A percentile compares a stretch with the other conserved stretches of the same genome.
phyloP scores from a whole-genome alignment of 2,888 invertebrate species.

The Netelia melanura region DNA sequence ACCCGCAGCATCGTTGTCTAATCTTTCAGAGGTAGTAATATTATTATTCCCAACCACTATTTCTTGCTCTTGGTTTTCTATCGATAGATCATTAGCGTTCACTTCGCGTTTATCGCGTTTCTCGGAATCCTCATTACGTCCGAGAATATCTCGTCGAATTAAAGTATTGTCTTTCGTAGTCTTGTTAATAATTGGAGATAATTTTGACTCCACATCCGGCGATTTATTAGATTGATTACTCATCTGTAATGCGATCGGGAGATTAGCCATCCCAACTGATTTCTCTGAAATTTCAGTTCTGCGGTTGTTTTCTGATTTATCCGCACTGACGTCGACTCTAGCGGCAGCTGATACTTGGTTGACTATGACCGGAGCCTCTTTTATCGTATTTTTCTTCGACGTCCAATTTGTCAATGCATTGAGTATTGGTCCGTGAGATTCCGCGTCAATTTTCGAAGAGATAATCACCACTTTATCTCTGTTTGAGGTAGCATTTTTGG shows the following conservation, averaged over 20 bases:
- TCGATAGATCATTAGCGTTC: constrained; percentile 29
- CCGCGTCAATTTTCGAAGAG: constrained; percentile 9
- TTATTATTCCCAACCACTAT: constrained; percentile 38
- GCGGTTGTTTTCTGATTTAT: constrained; percentile 76
- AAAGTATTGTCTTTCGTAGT: constrained; percentile 65
- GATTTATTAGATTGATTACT: constrained; percentile 75
- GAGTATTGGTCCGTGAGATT: constrained; percentile 76
- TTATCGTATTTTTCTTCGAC: constrained; percentile 8
- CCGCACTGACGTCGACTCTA: constrained; percentile 78
- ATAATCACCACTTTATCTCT: neutral
- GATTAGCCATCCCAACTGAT: neutral
- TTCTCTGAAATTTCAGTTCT: constrained; percentile 54
- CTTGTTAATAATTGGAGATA: constrained; percentile 44
- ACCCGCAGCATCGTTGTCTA: neutral
- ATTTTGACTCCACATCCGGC: constrained; percentile 35
- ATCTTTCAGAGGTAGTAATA: neutral
- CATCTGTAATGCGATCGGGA: constrained; percentile 80
- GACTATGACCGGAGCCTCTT: constrained; percentile 73
- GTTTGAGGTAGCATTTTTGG: neutral
- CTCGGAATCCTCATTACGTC: constrained; percentile 69
- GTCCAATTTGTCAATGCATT: constrained; percentile 76
- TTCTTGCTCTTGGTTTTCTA: constrained; percentile 10
- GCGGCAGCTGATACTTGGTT: constrained; percentile 70
- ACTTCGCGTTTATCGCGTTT: constrained; percentile 77
- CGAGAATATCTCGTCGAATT: constrained; percentile 77